phyloP scores from a whole-genome alignment of 2,113 vertebrate genomes.

The Opisthocomus hoazin region DNA sequence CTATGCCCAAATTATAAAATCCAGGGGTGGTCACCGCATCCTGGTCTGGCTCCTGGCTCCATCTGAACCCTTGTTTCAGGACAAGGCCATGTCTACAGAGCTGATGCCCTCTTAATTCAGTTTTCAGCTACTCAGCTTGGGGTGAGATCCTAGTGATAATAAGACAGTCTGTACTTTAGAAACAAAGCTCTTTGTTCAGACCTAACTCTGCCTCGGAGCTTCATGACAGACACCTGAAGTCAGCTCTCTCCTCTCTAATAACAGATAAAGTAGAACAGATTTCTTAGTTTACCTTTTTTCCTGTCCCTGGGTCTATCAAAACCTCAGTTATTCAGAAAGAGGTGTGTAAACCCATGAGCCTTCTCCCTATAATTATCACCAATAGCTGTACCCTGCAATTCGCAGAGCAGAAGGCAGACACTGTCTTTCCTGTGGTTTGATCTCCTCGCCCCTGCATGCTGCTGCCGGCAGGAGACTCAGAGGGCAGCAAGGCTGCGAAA shows the following conservation, averaged over 20 bases:
- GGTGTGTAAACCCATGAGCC: not conserved
- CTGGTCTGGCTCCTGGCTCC: not conserved
- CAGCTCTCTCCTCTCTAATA: not conserved
- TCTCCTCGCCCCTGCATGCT: not conserved
- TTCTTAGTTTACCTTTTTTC: not conserved
- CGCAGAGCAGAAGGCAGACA: not conserved
- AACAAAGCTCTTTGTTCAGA: not conserved
- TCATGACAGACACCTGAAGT: not conserved
- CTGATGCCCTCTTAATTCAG: not conserved
- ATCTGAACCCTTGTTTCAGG: not conserved
- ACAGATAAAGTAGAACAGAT: not conserved
- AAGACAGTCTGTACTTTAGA: not conserved
- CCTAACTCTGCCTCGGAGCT: not conserved
- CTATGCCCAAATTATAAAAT: not conserved
- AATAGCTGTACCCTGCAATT: not conserved
- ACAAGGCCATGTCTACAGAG: not conserved
- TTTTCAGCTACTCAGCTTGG: not conserved
- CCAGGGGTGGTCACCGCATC: no score
- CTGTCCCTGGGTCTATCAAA: not conserved
- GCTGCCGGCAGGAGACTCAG: slow-evolving; percentile 12
- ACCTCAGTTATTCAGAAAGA: not conserved
- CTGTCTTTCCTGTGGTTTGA: not conserved
- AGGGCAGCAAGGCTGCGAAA: not conserved
- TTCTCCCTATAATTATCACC: slow-evolving; percentile 4
- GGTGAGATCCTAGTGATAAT: not conserved